phyloP scores from a whole-genome alignment of 30 jellyfish, hydroid and myxozoan species.

The Phacellophora camtschatica region DNA sequence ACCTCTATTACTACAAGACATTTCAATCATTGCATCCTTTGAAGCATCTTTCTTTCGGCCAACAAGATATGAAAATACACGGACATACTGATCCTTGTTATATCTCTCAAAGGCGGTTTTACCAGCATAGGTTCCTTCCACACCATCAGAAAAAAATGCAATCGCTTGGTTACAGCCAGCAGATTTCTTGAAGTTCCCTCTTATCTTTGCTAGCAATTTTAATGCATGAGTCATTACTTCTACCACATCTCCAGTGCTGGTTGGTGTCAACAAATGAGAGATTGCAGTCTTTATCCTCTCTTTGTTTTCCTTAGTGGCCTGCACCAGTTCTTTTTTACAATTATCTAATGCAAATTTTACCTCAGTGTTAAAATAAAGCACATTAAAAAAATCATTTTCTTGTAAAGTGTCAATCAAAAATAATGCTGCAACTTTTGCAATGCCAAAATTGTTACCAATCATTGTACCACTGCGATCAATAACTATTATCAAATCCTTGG shows the following conservation, averaged over 20 bases:
- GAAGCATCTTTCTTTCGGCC: conserved; percentile 86
- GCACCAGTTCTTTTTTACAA: conserved; percentile 52
- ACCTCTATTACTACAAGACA: conserved; percentile 92
- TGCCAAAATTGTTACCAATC: conserved; percentile 93
- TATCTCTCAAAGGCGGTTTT: conserved; percentile 25
- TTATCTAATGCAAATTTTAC: conserved; percentile 13
- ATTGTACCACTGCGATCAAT: conserved; percentile 89
- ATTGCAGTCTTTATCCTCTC: conserved; percentile 60
- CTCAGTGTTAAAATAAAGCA: conserved; percentile 25
- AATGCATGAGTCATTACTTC: conserved; percentile 67
- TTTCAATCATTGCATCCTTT: conserved; percentile 71
- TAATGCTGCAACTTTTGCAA: conserved; percentile 83
- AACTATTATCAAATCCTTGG: conserved; percentile 81
- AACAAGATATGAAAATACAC: conserved; percentile 86
- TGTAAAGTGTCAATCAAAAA: conserved; percentile 83
- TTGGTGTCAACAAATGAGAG: conserved; percentile 28
- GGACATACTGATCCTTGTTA: conserved; percentile 53
- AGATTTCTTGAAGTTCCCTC: conserved; percentile 34
- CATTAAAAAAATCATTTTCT: conserved; percentile 90
- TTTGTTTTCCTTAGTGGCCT: conserved; percentile 86
- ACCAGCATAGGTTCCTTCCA: conserved; percentile 58
- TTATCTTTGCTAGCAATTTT: conserved; percentile 20
- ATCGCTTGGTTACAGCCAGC: conserved; percentile 80
- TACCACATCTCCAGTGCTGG: conserved; percentile 51
- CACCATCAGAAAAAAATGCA: conserved; percentile 65